Conservation (phyloP, 2,888 invertebrate genomes). For the Lottia gigantea region DNA sequence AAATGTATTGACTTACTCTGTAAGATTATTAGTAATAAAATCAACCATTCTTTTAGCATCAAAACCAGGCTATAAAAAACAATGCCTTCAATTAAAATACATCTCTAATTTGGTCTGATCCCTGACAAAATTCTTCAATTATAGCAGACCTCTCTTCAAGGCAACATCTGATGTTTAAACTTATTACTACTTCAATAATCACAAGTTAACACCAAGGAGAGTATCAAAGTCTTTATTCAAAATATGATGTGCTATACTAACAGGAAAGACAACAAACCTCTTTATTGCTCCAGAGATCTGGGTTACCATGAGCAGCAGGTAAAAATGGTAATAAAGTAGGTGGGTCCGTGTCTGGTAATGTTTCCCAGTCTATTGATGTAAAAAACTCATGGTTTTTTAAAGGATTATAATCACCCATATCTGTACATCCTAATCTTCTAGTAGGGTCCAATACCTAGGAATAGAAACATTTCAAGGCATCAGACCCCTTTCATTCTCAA, state of each 20-base stretch:
- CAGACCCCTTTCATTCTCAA: no score
- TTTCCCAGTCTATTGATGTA: constrained; percentile 83
- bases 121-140: no score
- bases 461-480: background rate
- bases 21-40: constrained; percentile 38
- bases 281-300: constrained; percentile 78
- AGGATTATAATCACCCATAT: constrained; percentile 78
- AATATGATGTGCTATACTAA: no score
- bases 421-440: constrained; percentile 81
- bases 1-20: background rate
- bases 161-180: no score
- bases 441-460: constrained; percentile 77
- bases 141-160: no score
- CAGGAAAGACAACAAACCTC: constrained; percentile 30
- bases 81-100: constrained; percentile 15
- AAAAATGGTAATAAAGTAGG: constrained; percentile 76
- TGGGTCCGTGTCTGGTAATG: constrained; percentile 80
- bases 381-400: constrained; percentile 91
- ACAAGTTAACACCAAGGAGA: no score
- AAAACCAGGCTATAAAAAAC: constrained; percentile 82
- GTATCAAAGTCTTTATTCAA: no score
- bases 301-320: constrained; percentile 77
- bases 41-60: constrained; percentile 74
- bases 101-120: no score
- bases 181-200: no score